A percentile compares a stretch with the other conserved stretches of the same genome.
Evolutionary conservation across 2,113 vertebrate genomes (phyloP).

Genomic region (Corythoichthys intestinalis): DNA sequence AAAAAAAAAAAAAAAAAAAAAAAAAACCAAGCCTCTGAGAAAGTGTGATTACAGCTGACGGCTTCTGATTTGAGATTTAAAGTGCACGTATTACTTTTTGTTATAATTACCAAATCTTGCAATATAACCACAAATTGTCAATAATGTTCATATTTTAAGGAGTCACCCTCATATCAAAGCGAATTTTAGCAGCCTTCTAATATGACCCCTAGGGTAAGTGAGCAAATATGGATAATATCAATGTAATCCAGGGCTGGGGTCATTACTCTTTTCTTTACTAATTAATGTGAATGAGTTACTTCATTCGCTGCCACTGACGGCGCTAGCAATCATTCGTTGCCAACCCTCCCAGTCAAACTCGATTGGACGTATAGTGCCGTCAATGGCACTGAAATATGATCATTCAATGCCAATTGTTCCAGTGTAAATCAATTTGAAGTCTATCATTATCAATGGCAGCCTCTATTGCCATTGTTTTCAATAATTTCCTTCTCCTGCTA

Average conservation of each 20-base stretch:
- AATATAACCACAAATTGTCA: not conserved
- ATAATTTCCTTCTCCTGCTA: no score
- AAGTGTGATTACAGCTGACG: constrained; percentile 1
- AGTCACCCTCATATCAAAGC: not conserved
- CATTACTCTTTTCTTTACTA: not conserved
- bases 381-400: no score
- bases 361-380: no score
- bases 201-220: not conserved
- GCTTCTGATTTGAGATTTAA: not conserved
- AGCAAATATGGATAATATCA: not conserved
- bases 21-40: not conserved
- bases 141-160: not conserved
- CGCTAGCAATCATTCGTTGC: no score
- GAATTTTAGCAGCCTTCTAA: not conserved
- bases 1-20: not conserved
- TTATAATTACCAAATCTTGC: not conserved
- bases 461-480: no score
- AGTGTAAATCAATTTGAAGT: no score
- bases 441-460: no score
- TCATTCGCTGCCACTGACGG: no score
- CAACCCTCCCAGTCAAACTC: no score
- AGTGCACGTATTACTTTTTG: not conserved
- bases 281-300: not conserved
- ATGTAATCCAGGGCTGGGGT: not conserved
- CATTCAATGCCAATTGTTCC: no score